Evolutionary conservation across 2,797 vertebrate genomes (phyloP).

Genomic region (Macroramphosus scolopax): DNA sequence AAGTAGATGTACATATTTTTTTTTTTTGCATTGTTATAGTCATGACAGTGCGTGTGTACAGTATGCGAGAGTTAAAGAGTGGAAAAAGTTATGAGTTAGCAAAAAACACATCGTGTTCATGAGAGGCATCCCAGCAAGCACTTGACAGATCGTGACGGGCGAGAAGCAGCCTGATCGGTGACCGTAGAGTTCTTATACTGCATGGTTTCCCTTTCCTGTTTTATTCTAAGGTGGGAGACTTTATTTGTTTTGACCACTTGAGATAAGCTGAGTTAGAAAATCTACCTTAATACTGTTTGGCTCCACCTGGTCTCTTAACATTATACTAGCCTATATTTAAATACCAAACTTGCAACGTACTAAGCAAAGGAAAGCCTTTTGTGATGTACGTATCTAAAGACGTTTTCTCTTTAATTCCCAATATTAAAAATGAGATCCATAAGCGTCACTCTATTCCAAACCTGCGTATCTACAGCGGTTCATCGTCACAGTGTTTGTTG

Average conservation of each 20-base stretch:
- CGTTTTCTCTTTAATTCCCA: too few species aligned
- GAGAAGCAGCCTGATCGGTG: neutral
- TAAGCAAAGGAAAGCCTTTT: too few species aligned
- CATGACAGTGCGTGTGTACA: conserved; percentile 66
- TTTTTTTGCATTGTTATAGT: conserved; percentile 37
- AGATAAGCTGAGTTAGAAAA: neutral
- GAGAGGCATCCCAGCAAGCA: conserved; percentile 69
- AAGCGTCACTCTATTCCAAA: too few species aligned
- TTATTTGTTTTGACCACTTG: neutral
- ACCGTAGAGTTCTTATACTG: neutral
- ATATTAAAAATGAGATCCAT: too few species aligned
- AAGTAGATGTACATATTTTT: conserved; percentile 32
- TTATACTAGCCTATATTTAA: too few species aligned
- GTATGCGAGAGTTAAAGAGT: conserved; percentile 56
- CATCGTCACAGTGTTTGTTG: conserved; percentile 61
- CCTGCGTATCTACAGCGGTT: conserved; percentile 13
- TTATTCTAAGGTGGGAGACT: neutral
- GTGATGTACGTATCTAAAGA: too few species aligned
- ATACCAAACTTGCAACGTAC: too few species aligned
- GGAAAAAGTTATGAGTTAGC: conserved; percentile 54
- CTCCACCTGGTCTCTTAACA: too few species aligned
- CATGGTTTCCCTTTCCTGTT: neutral
- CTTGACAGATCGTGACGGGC: conserved; percentile 33
- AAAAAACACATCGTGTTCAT: conserved; percentile 48
- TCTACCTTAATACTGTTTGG: neutral